These are phyloP conservation scores for Myopa testacea DNA, from an alignment of 2,888 invertebrate species.

Conservation along the genomic window DNA sequence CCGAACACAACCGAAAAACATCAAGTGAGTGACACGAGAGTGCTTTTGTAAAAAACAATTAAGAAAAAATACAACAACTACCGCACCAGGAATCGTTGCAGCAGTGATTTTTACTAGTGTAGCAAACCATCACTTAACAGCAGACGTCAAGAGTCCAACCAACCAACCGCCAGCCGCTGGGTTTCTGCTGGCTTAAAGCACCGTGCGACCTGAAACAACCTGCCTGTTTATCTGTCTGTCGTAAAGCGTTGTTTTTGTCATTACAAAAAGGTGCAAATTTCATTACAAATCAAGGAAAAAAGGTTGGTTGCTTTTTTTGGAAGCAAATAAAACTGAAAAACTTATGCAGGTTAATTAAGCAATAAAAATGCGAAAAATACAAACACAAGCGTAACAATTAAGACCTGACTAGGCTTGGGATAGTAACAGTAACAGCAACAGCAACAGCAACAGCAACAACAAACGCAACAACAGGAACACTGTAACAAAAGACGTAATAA, in stretches of 20 bases:
- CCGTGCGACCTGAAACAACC: conserved; percentile 14
- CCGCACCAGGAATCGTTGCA: background rate
- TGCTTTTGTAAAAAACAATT: background rate
- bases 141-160: background rate
- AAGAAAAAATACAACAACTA: background rate
- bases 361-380: conserved; percentile 19
- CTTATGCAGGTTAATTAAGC: conserved; percentile 37
- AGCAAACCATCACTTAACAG: conserved; percentile 3
- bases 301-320: background rate
- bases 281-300: background rate
- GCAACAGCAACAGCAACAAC: conserved; percentile 13
- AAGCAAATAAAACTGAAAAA: conserved; percentile 10
- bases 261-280: conserved; percentile 6
- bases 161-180: background rate
- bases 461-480: background rate
- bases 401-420: conserved; percentile 18
- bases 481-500: background rate
- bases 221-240: background rate
- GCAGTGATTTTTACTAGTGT: conserved; percentile 2
- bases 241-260: background rate
- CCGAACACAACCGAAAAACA: background rate
- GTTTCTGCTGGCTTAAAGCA: background rate
- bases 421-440: conserved; percentile 1
- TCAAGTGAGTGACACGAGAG: background rate
- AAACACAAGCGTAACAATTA: conserved; percentile 15